These are phyloP conservation scores for Callocephalon fimbriatum DNA, from an alignment of 2,113 vertebrate genomes.

Conservation along the genomic window DNA sequence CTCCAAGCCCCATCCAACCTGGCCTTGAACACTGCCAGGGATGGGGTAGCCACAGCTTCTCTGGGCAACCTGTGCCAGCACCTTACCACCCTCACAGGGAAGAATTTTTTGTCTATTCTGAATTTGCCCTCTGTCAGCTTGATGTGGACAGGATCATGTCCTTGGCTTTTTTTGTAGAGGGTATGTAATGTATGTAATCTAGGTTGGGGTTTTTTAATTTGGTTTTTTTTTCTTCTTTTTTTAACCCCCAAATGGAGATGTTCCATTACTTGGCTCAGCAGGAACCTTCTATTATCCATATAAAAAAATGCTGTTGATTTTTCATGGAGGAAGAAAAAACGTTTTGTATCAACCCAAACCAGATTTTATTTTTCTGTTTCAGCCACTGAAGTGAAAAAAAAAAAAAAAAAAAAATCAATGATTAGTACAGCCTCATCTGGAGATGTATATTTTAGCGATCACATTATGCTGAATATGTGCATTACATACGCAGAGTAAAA, in stretches of 20 bases:
- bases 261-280: background rate
- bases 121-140: background rate
- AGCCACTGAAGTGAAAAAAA: background rate
- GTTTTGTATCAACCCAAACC: background rate
- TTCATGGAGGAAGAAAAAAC: background rate
- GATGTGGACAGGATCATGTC: background rate
- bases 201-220: background rate
- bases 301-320: background rate
- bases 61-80: rapidly evolving
- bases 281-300: background rate
- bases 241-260: background rate
- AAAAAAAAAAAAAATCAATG: background rate
- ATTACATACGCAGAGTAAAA: conserved; percentile 24
- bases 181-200: background rate
- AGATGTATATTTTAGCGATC: conserved; percentile 30
- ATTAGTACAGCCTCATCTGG: conserved; percentile 17
- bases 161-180: background rate
- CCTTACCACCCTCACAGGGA: background rate
- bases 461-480: conserved; percentile 24
- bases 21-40: background rate
- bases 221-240: background rate
- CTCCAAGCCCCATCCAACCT: background rate
- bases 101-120: background rate
- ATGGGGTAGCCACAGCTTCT: background rate
- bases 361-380: background rate